Evolutionary conservation across 92 coral and sea anemone genomes (phyloP).

Genomic region (Epizoanthus scotinus): DNA sequence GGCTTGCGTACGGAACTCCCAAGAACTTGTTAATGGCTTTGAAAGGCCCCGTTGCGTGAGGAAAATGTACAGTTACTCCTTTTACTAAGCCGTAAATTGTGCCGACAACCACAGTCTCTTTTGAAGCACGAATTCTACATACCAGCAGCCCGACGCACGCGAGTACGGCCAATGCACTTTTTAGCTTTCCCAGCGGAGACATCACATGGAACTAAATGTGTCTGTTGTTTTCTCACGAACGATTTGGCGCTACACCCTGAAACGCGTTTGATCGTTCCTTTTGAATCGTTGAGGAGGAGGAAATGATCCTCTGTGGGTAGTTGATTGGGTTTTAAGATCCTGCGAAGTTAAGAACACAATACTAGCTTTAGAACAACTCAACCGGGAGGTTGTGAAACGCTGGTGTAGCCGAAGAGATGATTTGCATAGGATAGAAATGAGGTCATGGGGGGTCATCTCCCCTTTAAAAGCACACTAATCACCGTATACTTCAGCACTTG

Average conservation of each 20-base stretch:
- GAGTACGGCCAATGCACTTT: neutral
- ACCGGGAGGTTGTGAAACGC: neutral
- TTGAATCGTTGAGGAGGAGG: neutral
- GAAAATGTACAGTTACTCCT: constrained; percentile 36
- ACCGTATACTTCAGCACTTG: constrained; percentile 34
- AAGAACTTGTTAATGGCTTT: constrained; percentile 44
- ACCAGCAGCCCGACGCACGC: constrained; percentile 15
- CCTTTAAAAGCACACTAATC: constrained; percentile 24
- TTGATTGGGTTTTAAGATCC: neutral
- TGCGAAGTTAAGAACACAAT: constrained; percentile 3
- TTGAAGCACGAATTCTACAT: neutral
- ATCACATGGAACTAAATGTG: neutral
- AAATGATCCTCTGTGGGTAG: constrained; percentile 8
- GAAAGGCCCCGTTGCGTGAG: constrained; percentile 35
- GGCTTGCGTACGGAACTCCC: constrained; percentile 40
- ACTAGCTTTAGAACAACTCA: neutral
- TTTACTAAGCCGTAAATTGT: constrained; percentile 25
- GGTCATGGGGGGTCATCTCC: constrained; percentile 21
- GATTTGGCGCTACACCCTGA: neutral
- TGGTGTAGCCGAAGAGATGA: constrained; percentile 1
- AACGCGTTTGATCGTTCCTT: constrained; percentile 5
- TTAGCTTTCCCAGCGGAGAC: constrained; percentile 2
- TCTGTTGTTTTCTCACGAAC: too few species aligned
- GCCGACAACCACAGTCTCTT: constrained; percentile 24
- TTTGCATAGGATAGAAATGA: neutral